These are phyloP conservation scores for Marronus borbonicus DNA, from an alignment of 2,888 invertebrate species.

Conservation along the genomic window DNA sequence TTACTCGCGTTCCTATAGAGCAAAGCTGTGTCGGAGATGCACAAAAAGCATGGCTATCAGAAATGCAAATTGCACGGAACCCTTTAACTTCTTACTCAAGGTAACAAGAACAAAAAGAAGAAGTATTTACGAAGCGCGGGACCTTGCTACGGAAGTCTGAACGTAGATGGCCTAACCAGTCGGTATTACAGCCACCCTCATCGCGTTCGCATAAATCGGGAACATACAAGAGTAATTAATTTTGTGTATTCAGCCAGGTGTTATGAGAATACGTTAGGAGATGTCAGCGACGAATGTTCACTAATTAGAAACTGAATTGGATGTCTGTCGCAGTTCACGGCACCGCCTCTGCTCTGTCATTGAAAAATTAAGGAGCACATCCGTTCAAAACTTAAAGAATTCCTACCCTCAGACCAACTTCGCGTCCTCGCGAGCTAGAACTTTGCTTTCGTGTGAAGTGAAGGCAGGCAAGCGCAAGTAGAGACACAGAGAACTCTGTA, in stretches of 20 bases:
- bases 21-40: not conserved
- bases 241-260: conserved; percentile 55
- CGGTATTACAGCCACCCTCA: conserved; percentile 14
- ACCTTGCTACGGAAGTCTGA: not conserved
- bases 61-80: conserved; percentile 30
- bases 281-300: conserved; percentile 59
- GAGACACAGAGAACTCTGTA: conserved; percentile 9
- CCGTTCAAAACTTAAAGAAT: conserved; percentile 26
- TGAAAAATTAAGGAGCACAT: conserved; percentile 46
- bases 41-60: conserved; percentile 7
- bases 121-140: not conserved
- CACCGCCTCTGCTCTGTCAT: conserved; percentile 13
- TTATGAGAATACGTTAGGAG: conserved; percentile 54
- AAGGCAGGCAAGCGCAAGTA: conserved; percentile 1
- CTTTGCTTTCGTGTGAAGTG: conserved; percentile 17
- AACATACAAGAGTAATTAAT: conserved; percentile 53
- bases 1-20: not conserved
- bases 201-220: conserved; percentile 38
- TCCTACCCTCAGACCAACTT: not conserved
- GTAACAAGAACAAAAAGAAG: conserved; percentile 22
- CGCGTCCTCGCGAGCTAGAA: not conserved
- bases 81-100: conserved; percentile 14
- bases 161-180: conserved; percentile 21
- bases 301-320: conserved; percentile 56
- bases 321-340: conserved; percentile 43